phyloP scores from a whole-genome alignment of 1,140 invertebrate species.

The Lucilia sericata region DNA sequence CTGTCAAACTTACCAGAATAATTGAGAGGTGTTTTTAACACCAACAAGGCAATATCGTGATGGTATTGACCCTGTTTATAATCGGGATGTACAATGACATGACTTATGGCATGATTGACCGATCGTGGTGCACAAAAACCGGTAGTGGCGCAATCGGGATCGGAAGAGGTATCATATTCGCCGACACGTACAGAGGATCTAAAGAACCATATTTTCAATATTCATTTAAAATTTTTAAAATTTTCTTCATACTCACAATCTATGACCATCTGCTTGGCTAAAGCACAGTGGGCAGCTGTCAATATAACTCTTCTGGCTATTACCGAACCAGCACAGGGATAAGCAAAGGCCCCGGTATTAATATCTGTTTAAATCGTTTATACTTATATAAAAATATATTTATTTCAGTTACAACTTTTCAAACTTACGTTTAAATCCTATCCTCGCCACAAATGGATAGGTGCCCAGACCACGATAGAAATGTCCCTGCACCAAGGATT shows the following conservation, averaged over 20 bases:
- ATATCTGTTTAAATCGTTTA: slow-evolving; percentile 68
- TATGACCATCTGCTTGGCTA: slow-evolving; percentile 76
- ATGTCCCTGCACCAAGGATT: slow-evolving; percentile 73
- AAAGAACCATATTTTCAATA: too few relatives aligned
- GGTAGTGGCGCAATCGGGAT: slow-evolving; percentile 75
- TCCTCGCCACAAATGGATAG: slow-evolving; percentile 76
- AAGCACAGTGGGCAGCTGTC: slow-evolving; percentile 79
- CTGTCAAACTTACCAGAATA: slow-evolving; percentile 76
- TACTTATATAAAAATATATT: not conserved
- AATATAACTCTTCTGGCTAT: slow-evolving; percentile 73
- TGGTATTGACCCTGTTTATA: slow-evolving; percentile 77
- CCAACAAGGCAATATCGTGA: slow-evolving; percentile 77
- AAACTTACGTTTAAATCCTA: slow-evolving; percentile 75
- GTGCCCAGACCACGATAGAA: slow-evolving; percentile 75
- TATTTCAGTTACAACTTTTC: slow-evolving; percentile 25
- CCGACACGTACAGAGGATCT: slow-evolving; percentile 73
- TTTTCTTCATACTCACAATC: slow-evolving; percentile 73
- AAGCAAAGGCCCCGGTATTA: slow-evolving; percentile 72
- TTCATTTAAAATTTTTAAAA: too few relatives aligned
- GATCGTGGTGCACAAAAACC: slow-evolving; percentile 76
- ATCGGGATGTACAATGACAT: slow-evolving; percentile 77
- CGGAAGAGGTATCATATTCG: slow-evolving; percentile 73
- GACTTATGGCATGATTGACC: slow-evolving; percentile 75
- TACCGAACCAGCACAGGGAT: slow-evolving; percentile 78
- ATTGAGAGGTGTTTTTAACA: slow-evolving; percentile 75